A percentile compares a stretch with the other conserved stretches of the same genome.
These are phyloP conservation scores for Euzetes globulus DNA, from an alignment of 2,888 invertebrate genomes.

Conservation along the genomic window DNA sequence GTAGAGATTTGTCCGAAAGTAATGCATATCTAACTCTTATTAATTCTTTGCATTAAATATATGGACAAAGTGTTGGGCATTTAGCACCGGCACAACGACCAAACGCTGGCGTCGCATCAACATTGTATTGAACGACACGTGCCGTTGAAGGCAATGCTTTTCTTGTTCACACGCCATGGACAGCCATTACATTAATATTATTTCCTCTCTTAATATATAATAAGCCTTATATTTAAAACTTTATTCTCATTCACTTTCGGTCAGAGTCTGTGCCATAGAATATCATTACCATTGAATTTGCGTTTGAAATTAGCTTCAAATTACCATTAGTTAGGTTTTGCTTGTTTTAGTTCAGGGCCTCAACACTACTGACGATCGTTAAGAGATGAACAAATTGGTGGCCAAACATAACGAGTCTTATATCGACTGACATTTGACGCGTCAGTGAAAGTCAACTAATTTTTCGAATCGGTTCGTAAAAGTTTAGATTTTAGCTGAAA, in stretches of 20 bases:
- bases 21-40: slow-evolving; percentile 15
- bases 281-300: background rate
- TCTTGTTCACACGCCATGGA: slow-evolving; percentile 28
- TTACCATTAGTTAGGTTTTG: slow-evolving; percentile 22
- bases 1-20: slow-evolving; percentile 3
- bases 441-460: slow-evolving; percentile 1
- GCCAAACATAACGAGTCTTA: background rate
- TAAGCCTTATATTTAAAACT: slow-evolving; percentile 8
- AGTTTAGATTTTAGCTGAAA: background rate
- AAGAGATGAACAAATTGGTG: slow-evolving; percentile 11
- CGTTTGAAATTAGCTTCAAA: background rate
- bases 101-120: background rate
- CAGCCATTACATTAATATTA: slow-evolving; percentile 28
- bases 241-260: background rate
- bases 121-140: slow-evolving; percentile 10
- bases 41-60: background rate
- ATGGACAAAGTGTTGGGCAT: background rate
- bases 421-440: slow-evolving; percentile 6
- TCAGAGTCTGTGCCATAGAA: slow-evolving; percentile 2
- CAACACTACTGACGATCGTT: background rate
- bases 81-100: background rate
- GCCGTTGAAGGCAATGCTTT: slow-evolving; percentile 16
- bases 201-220: slow-evolving; percentile 21
- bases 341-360: background rate
- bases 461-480: background rate